Base-by-base conservation (phyloP, 2,888 invertebrate species). In the Pseudoips prasinana region DNA sequence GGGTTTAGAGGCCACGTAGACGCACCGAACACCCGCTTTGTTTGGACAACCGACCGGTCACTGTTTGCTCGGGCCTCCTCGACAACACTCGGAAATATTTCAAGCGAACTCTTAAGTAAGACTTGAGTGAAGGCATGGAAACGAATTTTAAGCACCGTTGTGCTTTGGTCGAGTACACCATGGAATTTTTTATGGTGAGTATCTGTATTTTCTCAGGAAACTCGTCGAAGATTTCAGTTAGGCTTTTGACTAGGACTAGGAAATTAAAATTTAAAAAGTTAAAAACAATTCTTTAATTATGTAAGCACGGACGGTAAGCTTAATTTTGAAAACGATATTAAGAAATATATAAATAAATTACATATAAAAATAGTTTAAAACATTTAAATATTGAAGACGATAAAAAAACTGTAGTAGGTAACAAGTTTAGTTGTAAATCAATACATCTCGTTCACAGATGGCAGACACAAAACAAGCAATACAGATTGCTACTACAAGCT, bases 41-140 rank as follows among this genome's bases (percentile, higher is more conserved):
- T 87, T 84, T 86, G 75, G 59, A 69, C 72, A 83, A 73, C 70
- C 72, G 68, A 85, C 84, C 85, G 86, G 85, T 86, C 87, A 73
- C 69, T 88, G 72, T 88, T 88, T 87, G 75, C 73, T 67, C 65
- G 66, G 66, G 74, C 71, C 75, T 77, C 72, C 73, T 79, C 74
- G 64, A 82, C 73, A 77, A 70, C 75, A 78, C 82, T 83, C 70
- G 60, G 79, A 83, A 76, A 83, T 81, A 79, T 83, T 80, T 79
- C 64, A 70, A 72, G 67, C 73, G 63, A 65, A 64, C 64, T 66
- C 66, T 77, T 75, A 55, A 73, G 71, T 62, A 70, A 71, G 64
- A 10, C 36, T 40, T 34, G 28, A 39, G 39, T 53, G 33, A 53
- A 53, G 38, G 40, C 49, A 62, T 51, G 49, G 38, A 52, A 54